Base-by-base conservation (phyloP, 2,113 vertebrate genomes). In the Martes martes region DNA sequence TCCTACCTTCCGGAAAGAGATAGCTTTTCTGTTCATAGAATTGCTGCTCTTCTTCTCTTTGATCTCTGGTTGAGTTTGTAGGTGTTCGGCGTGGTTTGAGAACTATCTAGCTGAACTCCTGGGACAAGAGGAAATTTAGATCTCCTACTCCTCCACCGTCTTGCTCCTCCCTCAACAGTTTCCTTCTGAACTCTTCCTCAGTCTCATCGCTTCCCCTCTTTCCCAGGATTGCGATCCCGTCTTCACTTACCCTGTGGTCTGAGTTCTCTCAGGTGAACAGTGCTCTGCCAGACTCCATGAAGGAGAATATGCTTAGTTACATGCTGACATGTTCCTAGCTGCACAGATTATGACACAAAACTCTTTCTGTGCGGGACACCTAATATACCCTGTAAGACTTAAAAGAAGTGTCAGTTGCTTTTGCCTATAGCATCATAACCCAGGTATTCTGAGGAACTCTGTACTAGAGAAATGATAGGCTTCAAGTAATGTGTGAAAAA, bases 321-420 rank as follows among this genome's bases (percentile, higher is more conserved):
- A 0, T 7, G 16, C 36, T 63, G 36, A 26, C 16, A 0, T 69
- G 18, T 39, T 65, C 47, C 8, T 26, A 15, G 36, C 33, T 69
- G 3, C 55, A 6, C 10, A 1, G 16, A 47, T 74, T 55, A 26
- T 50, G 45, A 45, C 28, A 79, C 67, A 90, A 45, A 88, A 83
- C 24, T 18, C 4, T 5, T 4, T 33, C 59, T 59, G 9, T 63
- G 33, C 6, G 0, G 7, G 74, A 42, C 50, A 45, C 69, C 23
- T 6, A 19, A 9, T 11, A 6, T 2, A 79, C 42, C 45, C 80
- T 61, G 3, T 65, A 39, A 78, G 11, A 50, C 52, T 88, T 73
- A 2, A 79, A 83, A 82, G 63, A 55, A 79, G 28, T 15, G 7
- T 33, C 19, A 1, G 33, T 28, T 71, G 39, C 80, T 95, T 96